Evolutionary conservation across 2,888 invertebrate species (phyloP), one percentile per base, ranked within the genome.

Genomic region (Lepetodrilus schrolli): DNA sequence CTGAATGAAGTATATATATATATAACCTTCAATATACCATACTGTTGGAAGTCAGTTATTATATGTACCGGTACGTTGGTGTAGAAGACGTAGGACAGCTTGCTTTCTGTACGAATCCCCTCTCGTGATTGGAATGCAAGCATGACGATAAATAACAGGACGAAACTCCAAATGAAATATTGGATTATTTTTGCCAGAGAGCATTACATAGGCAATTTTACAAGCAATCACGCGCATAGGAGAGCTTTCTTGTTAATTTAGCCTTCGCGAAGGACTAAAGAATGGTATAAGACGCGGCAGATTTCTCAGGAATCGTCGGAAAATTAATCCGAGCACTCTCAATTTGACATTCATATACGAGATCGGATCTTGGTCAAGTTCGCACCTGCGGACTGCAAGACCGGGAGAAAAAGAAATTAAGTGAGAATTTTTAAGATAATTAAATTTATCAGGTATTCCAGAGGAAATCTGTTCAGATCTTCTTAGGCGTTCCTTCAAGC

Each of bases 401-500:
- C 8, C 58, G 26, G 2, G 30, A 58, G 26, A 23, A 23, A 48
- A 30, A 58, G 58, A 58, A 58, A 58, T 58, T 47, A 68, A 70
- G 70, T 50, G 70, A 49, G 50, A 70, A 70, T 70, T n/a, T 70
- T 70, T 50, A 70, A 48, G 66, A 47, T 66, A 72, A 72, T 72
- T 72, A 72, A 72, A 72, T 72, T 65, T 66, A 72, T 43, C 66
- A 38, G 72, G 47, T 48, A 47, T 47, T 48, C 38, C 58, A 47
- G 21, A 4, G 38, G 65, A 23, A 13, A n/a, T 34, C 26, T 49
- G 47, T 20, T 30, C 49, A 70, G 49, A 70, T 49, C 70, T 26
- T 70, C 70, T 70, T 70, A 70, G 26, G 70, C 21, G 26, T 26
- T 58, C 34, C 58, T 30, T 43, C 23, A 26, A 21, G 47, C 47